Conservation (phyloP, 2,113 vertebrate species). For the Aptenodytes forsteri region DNA sequence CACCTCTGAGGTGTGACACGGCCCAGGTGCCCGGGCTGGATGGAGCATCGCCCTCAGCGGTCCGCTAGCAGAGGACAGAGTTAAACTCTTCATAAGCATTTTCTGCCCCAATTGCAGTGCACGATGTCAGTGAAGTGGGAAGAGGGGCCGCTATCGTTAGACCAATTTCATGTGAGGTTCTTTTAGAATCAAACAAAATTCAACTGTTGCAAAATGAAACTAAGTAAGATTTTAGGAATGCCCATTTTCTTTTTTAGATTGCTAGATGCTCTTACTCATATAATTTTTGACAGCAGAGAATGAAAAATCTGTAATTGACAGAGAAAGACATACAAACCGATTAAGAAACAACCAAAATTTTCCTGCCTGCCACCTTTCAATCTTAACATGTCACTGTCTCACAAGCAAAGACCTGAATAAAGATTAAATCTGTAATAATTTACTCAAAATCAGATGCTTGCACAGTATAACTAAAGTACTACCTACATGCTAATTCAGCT, state of each 20-base stretch:
- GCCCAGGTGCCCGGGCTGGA: not conserved
- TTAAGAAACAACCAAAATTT: not conserved
- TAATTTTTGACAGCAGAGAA: constrained; percentile 39
- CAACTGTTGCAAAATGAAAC: constrained; percentile 36
- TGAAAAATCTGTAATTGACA: not conserved
- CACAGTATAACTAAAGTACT: not conserved
- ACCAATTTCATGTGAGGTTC: not conserved
- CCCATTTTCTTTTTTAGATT: not conserved
- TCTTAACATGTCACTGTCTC: not conserved
- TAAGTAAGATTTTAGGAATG: constrained; percentile 2
- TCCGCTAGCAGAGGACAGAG: not conserved
- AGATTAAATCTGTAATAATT: constrained; percentile 24
- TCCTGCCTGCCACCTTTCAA: not conserved
- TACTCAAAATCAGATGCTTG: not conserved
- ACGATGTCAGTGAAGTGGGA: not conserved
- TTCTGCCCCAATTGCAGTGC: not conserved
- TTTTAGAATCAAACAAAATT: constrained; percentile 21
- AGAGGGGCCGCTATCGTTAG: accelerated
- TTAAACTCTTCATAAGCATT: not conserved
- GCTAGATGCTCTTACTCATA: not conserved
- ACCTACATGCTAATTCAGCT: not conserved
- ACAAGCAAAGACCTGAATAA: not conserved
- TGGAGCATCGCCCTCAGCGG: not conserved
- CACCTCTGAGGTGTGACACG: not conserved
- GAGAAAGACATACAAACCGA: not conserved